A percentile compares a stretch with the other conserved stretches of the same genome.
Evolutionary conservation across 1,140 invertebrate genomes (phyloP).

Genomic region (Lucilia sericata): DNA sequence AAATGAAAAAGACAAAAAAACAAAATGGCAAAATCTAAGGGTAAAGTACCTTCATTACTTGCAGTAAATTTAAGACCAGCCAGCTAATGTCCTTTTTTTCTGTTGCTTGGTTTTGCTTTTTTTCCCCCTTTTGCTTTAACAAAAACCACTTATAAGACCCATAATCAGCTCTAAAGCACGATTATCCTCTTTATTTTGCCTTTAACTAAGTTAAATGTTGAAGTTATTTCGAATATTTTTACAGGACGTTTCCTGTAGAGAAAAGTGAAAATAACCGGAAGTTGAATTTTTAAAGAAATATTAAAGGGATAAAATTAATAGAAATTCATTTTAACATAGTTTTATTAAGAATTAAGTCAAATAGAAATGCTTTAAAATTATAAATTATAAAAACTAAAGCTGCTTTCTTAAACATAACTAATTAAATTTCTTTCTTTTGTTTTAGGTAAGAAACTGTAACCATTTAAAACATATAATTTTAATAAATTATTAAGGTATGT

Average conservation of each 20-base stretch:
- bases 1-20: neutral
- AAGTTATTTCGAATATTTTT: neutral
- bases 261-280: too few relatives aligned
- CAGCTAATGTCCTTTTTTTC: conserved; percentile 37
- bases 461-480: too few relatives aligned
- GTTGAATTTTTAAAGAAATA: too few relatives aligned
- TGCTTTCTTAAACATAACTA: too few relatives aligned
- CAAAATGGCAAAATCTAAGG: conserved; percentile 1
- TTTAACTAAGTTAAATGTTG: conserved; percentile 36
- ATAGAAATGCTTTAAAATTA: too few relatives aligned
- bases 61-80: conserved; percentile 33
- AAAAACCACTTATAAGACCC: conserved; percentile 33
- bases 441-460: too few relatives aligned
- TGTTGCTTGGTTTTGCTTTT: neutral
- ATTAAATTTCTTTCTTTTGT: too few relatives aligned
- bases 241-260: neutral
- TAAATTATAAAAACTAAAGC: too few relatives aligned
- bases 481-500: too few relatives aligned
- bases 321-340: too few relatives aligned
- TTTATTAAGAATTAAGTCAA: too few relatives aligned
- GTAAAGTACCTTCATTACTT: conserved; percentile 25
- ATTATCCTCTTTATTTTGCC: conserved; percentile 38
- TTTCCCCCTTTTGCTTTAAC: neutral
- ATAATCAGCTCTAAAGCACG: conserved; percentile 43
- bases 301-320: too few relatives aligned